phyloP scores from a whole-genome alignment of 35 echinoderm and acorn worm species.

The Ophiothrix spiculata region DNA sequence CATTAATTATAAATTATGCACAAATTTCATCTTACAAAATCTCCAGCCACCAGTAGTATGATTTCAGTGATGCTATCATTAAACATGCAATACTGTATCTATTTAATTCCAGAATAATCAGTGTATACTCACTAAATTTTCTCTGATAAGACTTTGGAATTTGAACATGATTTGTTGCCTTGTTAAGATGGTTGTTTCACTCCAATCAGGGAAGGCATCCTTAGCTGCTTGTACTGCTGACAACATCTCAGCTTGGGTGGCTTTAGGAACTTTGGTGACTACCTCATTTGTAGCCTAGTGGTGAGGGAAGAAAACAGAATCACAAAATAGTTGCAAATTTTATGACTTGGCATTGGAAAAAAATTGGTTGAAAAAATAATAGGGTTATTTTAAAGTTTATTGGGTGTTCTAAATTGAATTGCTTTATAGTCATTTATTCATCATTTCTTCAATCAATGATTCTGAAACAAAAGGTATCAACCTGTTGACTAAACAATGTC shows the following conservation, averaged over 20 bases:
- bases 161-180: constrained; percentile 98
- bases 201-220: constrained; percentile 68
- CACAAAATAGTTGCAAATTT: background rate
- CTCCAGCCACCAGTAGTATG: no score
- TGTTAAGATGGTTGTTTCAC: constrained; percentile 59
- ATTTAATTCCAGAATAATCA: background rate
- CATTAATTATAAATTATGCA: no score
- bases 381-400: no score
- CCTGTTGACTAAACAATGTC: no score
- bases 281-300: constrained; percentile 92
- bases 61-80: no score
- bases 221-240: constrained; percentile 74
- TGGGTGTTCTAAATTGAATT: no score
- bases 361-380: background rate
- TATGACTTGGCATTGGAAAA: no score
- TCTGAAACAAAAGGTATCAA: no score
- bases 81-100: no score
- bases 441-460: no score
- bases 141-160: constrained; percentile 86
- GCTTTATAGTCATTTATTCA: no score
- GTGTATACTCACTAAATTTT: constrained; percentile 78
- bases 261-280: constrained; percentile 92
- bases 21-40: no score
- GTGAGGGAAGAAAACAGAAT: background rate
- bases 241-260: constrained; percentile 85